These are phyloP conservation scores for Eurypyga helias DNA, from an alignment of 2,113 vertebrate genomes.

Conservation along the genomic window DNA sequence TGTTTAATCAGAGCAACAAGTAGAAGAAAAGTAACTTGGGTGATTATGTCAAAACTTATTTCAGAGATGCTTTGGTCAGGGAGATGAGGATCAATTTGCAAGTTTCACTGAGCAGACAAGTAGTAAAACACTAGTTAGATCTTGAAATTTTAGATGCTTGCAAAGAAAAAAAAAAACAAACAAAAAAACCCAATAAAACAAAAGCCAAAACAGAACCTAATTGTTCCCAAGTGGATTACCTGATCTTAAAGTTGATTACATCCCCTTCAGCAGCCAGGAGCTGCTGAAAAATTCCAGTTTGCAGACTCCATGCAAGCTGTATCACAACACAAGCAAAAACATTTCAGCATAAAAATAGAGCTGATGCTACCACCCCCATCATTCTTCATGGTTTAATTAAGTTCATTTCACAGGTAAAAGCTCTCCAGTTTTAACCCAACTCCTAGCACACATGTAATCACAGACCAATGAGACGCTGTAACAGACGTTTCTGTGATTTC, in stretches of 20 bases:
- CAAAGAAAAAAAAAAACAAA: background rate
- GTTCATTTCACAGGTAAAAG: background rate
- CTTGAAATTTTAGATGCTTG: background rate
- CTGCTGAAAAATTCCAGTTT: background rate
- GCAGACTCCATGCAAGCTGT: background rate
- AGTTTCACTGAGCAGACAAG: background rate
- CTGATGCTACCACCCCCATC: background rate
- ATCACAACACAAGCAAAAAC: background rate
- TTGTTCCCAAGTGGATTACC: background rate
- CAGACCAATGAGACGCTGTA: background rate
- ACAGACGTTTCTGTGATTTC: background rate
- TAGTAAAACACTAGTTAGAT: background rate
- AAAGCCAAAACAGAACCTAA: too few relatives aligned
- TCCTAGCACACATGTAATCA: background rate
- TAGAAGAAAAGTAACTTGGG: background rate
- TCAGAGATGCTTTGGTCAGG: background rate
- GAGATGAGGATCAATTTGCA: fast-evolving
- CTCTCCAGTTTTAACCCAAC: background rate
- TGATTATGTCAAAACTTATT: background rate
- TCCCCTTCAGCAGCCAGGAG: background rate
- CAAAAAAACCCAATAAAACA: too few relatives aligned
- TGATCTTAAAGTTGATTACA: background rate
- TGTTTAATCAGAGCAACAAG: background rate
- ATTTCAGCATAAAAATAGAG: background rate
- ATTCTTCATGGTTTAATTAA: background rate